A percentile compares a stretch with the other conserved stretches of the same genome.
phyloP scores from a whole-genome alignment of 2,797 vertebrate species.

The Hippoglossus hippoglossus region DNA sequence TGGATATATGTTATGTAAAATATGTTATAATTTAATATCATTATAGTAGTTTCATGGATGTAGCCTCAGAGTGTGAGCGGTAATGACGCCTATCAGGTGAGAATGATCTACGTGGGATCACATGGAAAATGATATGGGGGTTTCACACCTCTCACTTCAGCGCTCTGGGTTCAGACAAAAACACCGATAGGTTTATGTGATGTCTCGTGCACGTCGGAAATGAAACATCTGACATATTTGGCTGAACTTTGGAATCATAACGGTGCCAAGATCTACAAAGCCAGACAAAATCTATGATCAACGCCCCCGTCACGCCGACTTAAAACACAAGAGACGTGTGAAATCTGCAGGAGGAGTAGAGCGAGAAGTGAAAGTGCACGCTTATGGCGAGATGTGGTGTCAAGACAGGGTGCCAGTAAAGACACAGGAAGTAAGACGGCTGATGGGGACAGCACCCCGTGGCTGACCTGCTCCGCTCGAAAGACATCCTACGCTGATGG shows the following conservation, averaged over 20 bases:
- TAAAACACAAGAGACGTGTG: slow-evolving; percentile 7
- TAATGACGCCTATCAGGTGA: slow-evolving; percentile 22
- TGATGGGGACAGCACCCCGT: slow-evolving; percentile 33
- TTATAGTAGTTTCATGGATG: too few relatives aligned
- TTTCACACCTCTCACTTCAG: not conserved
- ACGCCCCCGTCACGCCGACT: slow-evolving; percentile 8
- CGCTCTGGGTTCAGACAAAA: slow-evolving; percentile 5
- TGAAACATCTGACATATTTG: not conserved
- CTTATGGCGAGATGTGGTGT: slow-evolving; percentile 50
- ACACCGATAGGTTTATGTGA: not conserved
- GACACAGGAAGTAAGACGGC: slow-evolving; percentile 63
- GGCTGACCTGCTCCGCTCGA: not conserved
- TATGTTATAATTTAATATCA: too few relatives aligned
- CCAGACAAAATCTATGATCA: not conserved
- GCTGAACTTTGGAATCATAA: not conserved
- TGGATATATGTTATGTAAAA: too few relatives aligned
- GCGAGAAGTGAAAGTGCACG: slow-evolving; percentile 73
- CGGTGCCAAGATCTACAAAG: not conserved
- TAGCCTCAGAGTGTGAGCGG: slow-evolving; percentile 20
- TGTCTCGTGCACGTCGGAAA: not conserved
- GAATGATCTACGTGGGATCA: not conserved
- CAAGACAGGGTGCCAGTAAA: slow-evolving; percentile 64
- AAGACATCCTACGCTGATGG: not conserved
- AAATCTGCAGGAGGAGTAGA: slow-evolving; percentile 44
- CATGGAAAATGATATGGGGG: not conserved